Conservation (phyloP, 2,888 invertebrate species). For the Meteorus cinctellus region DNA sequence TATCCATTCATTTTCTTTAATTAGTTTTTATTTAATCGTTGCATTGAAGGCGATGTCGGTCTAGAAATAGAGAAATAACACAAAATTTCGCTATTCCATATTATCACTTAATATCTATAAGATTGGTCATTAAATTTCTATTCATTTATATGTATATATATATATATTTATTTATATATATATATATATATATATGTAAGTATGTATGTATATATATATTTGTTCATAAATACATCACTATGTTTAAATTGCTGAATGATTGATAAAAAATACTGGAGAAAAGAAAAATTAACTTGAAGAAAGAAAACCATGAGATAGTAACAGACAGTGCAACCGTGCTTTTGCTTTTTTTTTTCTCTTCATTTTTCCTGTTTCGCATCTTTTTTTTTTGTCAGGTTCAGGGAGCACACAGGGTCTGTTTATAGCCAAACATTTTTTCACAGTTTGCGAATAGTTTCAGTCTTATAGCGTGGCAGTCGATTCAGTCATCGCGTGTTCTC, state of each 20-base stretch:
- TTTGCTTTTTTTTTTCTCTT: neutral
- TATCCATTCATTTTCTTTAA: slow-evolving; percentile 39
- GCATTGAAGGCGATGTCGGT: slow-evolving; percentile 71
- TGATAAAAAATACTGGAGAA: slow-evolving; percentile 24
- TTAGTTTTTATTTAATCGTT: slow-evolving; percentile 59
- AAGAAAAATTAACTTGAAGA: neutral
- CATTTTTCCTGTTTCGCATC: neutral
- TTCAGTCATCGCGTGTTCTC: slow-evolving; percentile 12
- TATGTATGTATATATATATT: slow-evolving; percentile 8
- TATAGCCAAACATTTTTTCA: slow-evolving; percentile 38
- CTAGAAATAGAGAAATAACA: slow-evolving; percentile 70
- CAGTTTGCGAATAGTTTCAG: slow-evolving; percentile 44
- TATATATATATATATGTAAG: slow-evolving; percentile 8
- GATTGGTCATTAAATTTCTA: slow-evolving; percentile 43
- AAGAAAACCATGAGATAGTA: neutral
- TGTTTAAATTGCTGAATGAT: slow-evolving; percentile 32
- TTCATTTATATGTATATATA: slow-evolving; percentile 31
- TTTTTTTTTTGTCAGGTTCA: slow-evolving; percentile 35
- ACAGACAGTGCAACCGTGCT: neutral
- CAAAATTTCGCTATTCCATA: slow-evolving; percentile 39
- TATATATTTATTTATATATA: neutral
- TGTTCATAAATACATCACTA: neutral
- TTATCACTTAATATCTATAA: slow-evolving; percentile 41
- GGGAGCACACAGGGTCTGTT: slow-evolving; percentile 39
- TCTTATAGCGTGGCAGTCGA: slow-evolving; percentile 47